phyloP scores from a whole-genome alignment of 2,797 vertebrate species.

The Microcaecilia unicolor region DNA sequence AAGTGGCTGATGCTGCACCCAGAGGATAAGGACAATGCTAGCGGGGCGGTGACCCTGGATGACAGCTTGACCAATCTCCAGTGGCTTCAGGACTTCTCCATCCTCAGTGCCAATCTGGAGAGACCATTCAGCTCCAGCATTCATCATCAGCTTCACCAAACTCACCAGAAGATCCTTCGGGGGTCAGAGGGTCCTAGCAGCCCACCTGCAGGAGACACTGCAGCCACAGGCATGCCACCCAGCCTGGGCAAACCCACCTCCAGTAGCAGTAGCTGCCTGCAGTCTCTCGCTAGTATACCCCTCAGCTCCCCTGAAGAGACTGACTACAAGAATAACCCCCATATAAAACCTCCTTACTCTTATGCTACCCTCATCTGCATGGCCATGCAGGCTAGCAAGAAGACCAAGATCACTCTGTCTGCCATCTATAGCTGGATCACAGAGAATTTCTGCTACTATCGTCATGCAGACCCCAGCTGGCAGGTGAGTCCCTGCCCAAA shows the following conservation, averaged over 20 bases:
- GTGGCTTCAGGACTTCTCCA: slow-evolving; percentile 81
- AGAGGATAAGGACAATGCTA: slow-evolving; percentile 41
- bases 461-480: slow-evolving; percentile 79
- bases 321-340: slow-evolving; percentile 67
- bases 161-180: slow-evolving; percentile 24
- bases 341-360: slow-evolving; percentile 72
- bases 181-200: slow-evolving; percentile 65
- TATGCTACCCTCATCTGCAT: slow-evolving; percentile 79
- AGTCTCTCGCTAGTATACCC: slow-evolving; percentile 24
- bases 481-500: slow-evolving; percentile 56
- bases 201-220: slow-evolving; percentile 68
- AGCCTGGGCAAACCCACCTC: slow-evolving; percentile 56
- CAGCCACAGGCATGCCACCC: slow-evolving; percentile 57
- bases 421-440: slow-evolving; percentile 82
- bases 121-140: slow-evolving; percentile 38
- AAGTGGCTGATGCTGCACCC: slow-evolving; percentile 52
- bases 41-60: slow-evolving; percentile 50
- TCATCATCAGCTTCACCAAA: slow-evolving; percentile 32
- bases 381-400: slow-evolving; percentile 76
- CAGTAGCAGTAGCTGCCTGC: slow-evolving; percentile 32
- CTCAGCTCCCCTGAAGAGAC: slow-evolving; percentile 48
- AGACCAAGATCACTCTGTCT: slow-evolving; percentile 72
- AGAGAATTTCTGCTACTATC: slow-evolving; percentile 79
- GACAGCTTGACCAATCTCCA: slow-evolving; percentile 80
- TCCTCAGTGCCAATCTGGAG: slow-evolving; percentile 63